Percentiles rank a stretch among this genome's conserved stretches.
phyloP scores from a whole-genome alignment of 92 coral and sea anemone genomes.

The Bergia puertoricense region DNA sequence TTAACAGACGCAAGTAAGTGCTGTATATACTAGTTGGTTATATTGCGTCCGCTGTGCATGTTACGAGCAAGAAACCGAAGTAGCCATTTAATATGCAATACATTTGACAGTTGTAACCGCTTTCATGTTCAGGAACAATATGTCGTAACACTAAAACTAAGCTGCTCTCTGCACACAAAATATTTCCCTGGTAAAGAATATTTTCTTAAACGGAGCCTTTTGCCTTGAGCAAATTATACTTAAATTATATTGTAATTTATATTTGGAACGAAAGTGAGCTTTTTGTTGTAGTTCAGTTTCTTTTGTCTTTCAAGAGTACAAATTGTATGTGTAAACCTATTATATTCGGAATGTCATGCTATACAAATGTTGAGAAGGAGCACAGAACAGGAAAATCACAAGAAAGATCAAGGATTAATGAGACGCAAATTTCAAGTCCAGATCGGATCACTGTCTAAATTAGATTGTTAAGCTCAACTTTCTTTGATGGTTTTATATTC shows the following conservation, averaged over 20 bases:
- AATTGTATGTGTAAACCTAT: slow-evolving; percentile 29
- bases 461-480: not conserved
- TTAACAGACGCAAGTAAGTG: slow-evolving; percentile 17
- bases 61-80: not conserved
- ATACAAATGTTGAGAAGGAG: slow-evolving; percentile 4
- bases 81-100: slow-evolving; percentile 30
- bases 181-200: not conserved
- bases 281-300: slow-evolving; percentile 21
- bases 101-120: slow-evolving; percentile 28
- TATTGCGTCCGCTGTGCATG: not conserved
- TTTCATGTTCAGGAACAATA: not conserved
- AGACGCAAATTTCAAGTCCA: not conserved
- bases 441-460: slow-evolving; percentile 24
- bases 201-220: not conserved
- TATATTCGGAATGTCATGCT: slow-evolving; percentile 28
- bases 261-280: not conserved
- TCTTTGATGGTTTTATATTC: slow-evolving; percentile 12
- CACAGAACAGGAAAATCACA: slow-evolving; percentile 17
- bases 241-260: not conserved
- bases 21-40: not conserved
- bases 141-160: not conserved
- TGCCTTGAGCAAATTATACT: not conserved
- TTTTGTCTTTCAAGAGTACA: slow-evolving; percentile 42
- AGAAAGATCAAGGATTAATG: slow-evolving; percentile 20
- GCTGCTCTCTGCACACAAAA: not conserved